Conservation (phyloP, 1,140 invertebrate species). For the Palaemon carinicauda region DNA sequence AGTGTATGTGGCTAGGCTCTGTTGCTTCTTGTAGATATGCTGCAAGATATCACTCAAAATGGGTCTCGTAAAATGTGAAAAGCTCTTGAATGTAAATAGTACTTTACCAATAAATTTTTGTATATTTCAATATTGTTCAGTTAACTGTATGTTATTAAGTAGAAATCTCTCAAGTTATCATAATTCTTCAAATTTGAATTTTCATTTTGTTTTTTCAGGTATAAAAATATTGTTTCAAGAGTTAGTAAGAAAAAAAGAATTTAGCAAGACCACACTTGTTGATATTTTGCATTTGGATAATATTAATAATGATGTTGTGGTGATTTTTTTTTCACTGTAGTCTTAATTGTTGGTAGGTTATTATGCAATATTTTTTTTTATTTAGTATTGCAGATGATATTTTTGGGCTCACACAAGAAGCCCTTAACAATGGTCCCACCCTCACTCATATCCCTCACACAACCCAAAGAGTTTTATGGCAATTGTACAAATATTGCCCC, state of each 20-base stretch:
- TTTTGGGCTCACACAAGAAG: not conserved
- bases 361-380: slow-evolving; percentile 24
- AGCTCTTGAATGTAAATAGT: too few relatives aligned
- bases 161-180: too few relatives aligned
- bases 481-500: slow-evolving; percentile 9
- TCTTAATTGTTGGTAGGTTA: slow-evolving; percentile 9
- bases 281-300: not conserved
- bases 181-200: too few relatives aligned
- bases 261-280: not conserved
- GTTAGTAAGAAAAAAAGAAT: not conserved
- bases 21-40: too few relatives aligned
- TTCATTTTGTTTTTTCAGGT: too few relatives aligned
- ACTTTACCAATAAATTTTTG: too few relatives aligned
- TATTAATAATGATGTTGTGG: slow-evolving; percentile 13
- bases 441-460: not conserved
- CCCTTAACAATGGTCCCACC: slow-evolving; percentile 16
- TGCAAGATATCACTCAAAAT: too few relatives aligned
- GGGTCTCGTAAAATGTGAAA: too few relatives aligned
- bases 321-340: not conserved
- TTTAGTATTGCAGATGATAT: slow-evolving; percentile 29
- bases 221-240: too few relatives aligned
- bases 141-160: too few relatives aligned
- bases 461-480: not conserved
- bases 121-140: too few relatives aligned
- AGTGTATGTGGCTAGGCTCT: too few relatives aligned